Evolutionary conservation across 2,797 vertebrate genomes (phyloP).

Genomic region (Xyrichtys novacula): DNA sequence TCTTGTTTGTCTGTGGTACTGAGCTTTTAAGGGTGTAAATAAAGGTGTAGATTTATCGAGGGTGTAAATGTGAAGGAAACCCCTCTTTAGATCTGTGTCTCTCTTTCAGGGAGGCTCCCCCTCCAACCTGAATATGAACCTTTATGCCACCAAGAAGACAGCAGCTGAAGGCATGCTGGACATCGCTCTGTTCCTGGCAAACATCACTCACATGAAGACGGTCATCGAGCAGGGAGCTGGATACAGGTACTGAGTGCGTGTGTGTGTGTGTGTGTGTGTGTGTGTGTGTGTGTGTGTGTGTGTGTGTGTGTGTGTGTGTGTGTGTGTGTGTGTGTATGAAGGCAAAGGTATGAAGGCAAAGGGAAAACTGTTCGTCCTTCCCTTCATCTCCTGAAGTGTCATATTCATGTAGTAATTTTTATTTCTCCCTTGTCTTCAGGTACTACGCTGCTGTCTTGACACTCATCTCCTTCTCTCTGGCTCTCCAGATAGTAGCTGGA

Average conservation of each 20-base stretch:
- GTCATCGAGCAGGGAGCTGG: slow-evolving; percentile 91
- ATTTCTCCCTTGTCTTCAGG: slow-evolving; percentile 44
- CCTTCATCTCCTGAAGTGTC: too few relatives aligned
- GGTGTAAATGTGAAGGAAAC: too few relatives aligned
- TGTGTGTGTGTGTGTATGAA: slow-evolving; percentile 35
- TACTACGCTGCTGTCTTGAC: slow-evolving; percentile 88
- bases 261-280: background rate
- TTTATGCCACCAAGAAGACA: slow-evolving; percentile 94
- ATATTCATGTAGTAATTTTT: background rate
- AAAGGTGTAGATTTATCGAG: too few relatives aligned
- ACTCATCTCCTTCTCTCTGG: slow-evolving; percentile 92
- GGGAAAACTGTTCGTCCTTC: too few relatives aligned
- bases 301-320: slow-evolving; percentile 58
- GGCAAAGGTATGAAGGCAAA: background rate
- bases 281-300: background rate
- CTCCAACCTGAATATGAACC: slow-evolving; percentile 89
- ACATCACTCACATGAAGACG: slow-evolving; percentile 91
- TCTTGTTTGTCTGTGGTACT: background rate
- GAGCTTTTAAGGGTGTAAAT: background rate
- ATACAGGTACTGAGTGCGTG: slow-evolving; percentile 81
- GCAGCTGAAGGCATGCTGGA: slow-evolving; percentile 95
- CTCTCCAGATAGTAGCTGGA: slow-evolving; percentile 90
- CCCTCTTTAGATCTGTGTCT: background rate
- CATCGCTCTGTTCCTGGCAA: slow-evolving; percentile 93
- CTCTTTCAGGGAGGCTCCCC: slow-evolving; percentile 63